Conservation (phyloP, 2,113 vertebrate species). For the Phrynosoma platyrhinos region DNA sequence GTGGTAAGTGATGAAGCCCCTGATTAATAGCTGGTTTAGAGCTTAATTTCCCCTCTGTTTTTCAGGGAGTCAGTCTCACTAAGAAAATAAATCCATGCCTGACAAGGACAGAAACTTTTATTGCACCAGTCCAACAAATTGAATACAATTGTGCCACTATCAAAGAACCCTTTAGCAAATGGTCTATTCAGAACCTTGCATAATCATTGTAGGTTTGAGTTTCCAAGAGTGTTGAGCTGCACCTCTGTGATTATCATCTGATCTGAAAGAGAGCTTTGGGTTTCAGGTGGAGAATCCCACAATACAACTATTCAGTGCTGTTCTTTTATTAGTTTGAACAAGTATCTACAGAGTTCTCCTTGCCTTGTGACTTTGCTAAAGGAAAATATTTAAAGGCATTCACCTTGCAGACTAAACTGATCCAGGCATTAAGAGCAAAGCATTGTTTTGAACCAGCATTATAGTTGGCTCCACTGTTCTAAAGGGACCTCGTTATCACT, state of each 20-base stretch:
- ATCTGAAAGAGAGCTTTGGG: constrained; percentile 78
- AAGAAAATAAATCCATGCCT: constrained; percentile 61
- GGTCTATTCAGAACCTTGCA: constrained; percentile 69
- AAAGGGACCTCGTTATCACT: constrained; percentile 64
- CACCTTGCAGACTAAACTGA: constrained; percentile 63
- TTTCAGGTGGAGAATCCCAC: constrained; percentile 76
- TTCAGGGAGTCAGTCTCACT: constrained; percentile 59
- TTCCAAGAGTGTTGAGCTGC: constrained; percentile 78
- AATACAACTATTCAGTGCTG: constrained; percentile 74
- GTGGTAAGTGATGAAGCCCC: constrained; percentile 43
- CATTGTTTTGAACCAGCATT: constrained; percentile 74
- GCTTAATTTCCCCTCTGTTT: constrained; percentile 59
- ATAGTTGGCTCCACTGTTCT: constrained; percentile 74
- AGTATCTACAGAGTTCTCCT: constrained; percentile 67
- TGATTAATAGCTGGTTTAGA: constrained; percentile 53
- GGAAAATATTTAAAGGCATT: constrained; percentile 79
- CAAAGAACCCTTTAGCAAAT: constrained; percentile 70
- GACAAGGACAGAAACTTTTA: constrained; percentile 63
- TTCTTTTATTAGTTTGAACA: constrained; percentile 75
- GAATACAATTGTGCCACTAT: constrained; percentile 71
- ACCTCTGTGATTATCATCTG: constrained; percentile 76
- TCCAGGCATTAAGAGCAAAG: constrained; percentile 67
- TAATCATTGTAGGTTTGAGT: constrained; percentile 78
- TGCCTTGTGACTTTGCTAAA: constrained; percentile 75
- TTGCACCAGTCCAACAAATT: constrained; percentile 62